These are phyloP conservation scores for Sycophaga agraensis DNA, from an alignment of 1,140 invertebrate species.

Conservation along the genomic window DNA sequence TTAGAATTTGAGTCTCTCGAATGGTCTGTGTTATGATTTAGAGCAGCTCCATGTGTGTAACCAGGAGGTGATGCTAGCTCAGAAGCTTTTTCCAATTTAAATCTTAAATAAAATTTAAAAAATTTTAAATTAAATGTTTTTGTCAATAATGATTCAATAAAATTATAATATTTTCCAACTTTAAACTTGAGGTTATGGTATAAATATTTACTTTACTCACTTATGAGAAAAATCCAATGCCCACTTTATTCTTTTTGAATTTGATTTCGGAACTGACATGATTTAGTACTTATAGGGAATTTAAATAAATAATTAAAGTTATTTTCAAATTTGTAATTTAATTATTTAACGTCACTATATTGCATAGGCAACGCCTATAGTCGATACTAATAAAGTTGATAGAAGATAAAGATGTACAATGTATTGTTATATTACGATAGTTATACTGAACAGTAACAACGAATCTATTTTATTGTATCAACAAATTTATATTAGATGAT, in stretches of 20 bases:
- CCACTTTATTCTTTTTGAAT: conserved; percentile 55
- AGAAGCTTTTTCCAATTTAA: conserved; percentile 49
- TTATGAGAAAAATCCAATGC: conserved; percentile 56
- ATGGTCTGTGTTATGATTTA: conserved; percentile 73
- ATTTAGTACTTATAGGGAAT: conserved; percentile 8
- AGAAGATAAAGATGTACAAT: no score
- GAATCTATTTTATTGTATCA: no score
- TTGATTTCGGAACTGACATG: conserved; percentile 42
- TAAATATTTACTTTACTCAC: conserved; percentile 35
- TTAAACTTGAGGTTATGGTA: conserved; percentile 12
- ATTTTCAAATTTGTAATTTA: no score
- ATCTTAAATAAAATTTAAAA: conserved; percentile 37
- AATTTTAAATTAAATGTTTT: background rate
- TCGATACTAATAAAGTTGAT: no score
- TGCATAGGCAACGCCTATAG: no score
- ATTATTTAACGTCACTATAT: no score
- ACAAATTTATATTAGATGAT: no score
- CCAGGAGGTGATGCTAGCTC: conserved; percentile 79
- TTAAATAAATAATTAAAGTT: no score
- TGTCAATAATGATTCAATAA: no score
- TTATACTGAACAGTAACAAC: no score
- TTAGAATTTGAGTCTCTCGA: conserved; percentile 76
- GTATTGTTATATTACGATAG: no score
- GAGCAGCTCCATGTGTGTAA: conserved; percentile 71
- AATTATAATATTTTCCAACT: conserved; percentile 15